Percentiles rank a stretch among this genome's conserved stretches.
Evolutionary conservation across 2,113 vertebrate genomes (phyloP).

Genomic region (Alouatta palliata): DNA sequence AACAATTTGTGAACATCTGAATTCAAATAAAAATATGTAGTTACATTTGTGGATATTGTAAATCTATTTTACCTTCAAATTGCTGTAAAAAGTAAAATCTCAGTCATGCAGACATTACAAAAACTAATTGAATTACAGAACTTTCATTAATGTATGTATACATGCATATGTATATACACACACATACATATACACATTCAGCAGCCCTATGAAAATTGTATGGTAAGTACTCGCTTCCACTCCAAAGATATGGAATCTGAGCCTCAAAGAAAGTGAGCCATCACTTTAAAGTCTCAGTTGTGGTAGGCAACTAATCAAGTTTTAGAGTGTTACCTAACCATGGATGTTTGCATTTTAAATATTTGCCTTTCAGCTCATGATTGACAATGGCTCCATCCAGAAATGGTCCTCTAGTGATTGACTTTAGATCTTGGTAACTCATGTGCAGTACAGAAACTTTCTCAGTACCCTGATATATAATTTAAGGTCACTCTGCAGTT

Average conservation of each 20-base stretch:
- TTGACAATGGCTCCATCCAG: background rate
- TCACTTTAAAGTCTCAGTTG: background rate
- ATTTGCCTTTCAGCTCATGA: conserved; percentile 46
- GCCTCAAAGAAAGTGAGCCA: background rate
- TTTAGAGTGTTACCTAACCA: background rate
- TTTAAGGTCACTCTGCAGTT: background rate
- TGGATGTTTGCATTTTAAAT: conserved; percentile 46
- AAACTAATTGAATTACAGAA: background rate
- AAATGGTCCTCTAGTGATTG: background rate
- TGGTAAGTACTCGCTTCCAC: background rate
- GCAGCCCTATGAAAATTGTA: background rate
- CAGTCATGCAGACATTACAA: background rate
- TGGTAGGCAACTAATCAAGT: background rate
- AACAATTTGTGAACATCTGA: background rate
- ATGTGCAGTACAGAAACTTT: background rate
- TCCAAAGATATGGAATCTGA: background rate
- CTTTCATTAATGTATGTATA: background rate
- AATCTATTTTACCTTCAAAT: background rate
- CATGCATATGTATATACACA: background rate
- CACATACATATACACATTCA: background rate
- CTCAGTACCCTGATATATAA: background rate
- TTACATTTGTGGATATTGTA: background rate
- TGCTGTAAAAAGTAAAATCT: background rate
- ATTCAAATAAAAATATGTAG: background rate
- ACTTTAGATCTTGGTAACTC: background rate